Percentiles rank a stretch among this genome's conserved stretches.
These are phyloP conservation scores for Corythoichthys haematopterus DNA, from an alignment of 2,113 vertebrate species.

Conservation along the genomic window DNA sequence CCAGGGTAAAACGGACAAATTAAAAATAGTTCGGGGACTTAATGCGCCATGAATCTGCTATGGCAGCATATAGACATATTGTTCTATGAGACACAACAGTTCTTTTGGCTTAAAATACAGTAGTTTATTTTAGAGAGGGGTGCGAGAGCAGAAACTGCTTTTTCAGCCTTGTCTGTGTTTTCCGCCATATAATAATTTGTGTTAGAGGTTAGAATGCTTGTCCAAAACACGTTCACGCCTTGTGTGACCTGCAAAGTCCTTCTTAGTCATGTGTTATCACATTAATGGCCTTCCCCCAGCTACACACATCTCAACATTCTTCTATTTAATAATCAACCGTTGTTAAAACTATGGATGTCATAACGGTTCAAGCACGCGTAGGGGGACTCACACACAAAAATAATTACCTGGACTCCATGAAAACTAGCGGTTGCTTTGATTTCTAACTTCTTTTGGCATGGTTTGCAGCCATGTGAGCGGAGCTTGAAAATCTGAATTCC, in stretches of 20 bases:
- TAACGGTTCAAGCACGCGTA: slow-evolving; percentile 1
- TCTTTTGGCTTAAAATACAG: too few species aligned
- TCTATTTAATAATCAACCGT: slow-evolving; percentile 33
- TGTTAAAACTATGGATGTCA: slow-evolving; percentile 9
- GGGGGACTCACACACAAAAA: background rate
- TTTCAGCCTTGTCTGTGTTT: too few species aligned
- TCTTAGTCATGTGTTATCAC: slow-evolving; percentile 3
- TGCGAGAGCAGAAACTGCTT: too few species aligned
- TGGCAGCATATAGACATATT: too few species aligned
- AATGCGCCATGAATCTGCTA: too few species aligned
- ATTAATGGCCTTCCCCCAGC: slow-evolving; percentile 32
- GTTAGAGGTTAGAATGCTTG: too few species aligned
- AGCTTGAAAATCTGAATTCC: slow-evolving; percentile 11
- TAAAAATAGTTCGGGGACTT: too few species aligned
- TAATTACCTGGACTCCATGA: background rate
- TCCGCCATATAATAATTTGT: too few species aligned
- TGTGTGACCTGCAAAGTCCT: background rate
- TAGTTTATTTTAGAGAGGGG: too few species aligned
- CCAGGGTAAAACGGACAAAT: too few species aligned
- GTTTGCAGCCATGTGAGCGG: background rate
- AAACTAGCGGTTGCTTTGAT: background rate
- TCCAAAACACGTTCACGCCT: background rate
- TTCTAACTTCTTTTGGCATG: background rate
- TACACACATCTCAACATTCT: slow-evolving; percentile 17
- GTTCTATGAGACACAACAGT: too few species aligned